phyloP scores from a whole-genome alignment of 2,888 invertebrate species.

The Pollenia angustigena region DNA sequence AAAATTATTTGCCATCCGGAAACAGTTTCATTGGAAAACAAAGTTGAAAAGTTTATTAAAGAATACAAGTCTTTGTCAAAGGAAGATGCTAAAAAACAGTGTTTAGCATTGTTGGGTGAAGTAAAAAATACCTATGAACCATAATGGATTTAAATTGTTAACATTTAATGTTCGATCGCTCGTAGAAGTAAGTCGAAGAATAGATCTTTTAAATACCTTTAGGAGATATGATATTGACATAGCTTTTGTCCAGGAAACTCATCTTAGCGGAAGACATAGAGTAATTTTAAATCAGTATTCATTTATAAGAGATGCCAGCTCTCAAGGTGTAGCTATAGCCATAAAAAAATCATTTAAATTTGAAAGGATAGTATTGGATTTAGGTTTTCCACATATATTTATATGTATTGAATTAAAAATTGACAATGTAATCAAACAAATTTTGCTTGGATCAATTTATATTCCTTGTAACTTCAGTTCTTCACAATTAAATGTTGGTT shows the following conservation, averaged over 20 bases:
- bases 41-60: no score
- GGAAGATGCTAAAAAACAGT: background rate
- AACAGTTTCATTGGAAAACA: no score
- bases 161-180: background rate
- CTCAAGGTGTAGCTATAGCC: background rate
- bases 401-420: background rate
- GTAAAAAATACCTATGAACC: no score
- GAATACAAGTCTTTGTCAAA: no score
- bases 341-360: background rate
- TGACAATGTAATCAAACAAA: background rate
- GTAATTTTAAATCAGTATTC: background rate
- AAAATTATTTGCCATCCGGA: no score
- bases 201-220: background rate
- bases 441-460: no score
- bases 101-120: background rate
- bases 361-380: background rate
- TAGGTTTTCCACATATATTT: background rate
- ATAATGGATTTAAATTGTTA: no score
- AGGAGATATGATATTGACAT: conserved; percentile 58
- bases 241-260: conserved; percentile 8
- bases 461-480: no score
- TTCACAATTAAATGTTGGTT: no score
- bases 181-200: conserved; percentile 2
- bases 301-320: background rate
- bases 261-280: background rate